Percentiles rank a stretch among this genome's conserved stretches.
Conservation (phyloP, 2,113 vertebrate genomes). For the Petromus typicus region DNA sequence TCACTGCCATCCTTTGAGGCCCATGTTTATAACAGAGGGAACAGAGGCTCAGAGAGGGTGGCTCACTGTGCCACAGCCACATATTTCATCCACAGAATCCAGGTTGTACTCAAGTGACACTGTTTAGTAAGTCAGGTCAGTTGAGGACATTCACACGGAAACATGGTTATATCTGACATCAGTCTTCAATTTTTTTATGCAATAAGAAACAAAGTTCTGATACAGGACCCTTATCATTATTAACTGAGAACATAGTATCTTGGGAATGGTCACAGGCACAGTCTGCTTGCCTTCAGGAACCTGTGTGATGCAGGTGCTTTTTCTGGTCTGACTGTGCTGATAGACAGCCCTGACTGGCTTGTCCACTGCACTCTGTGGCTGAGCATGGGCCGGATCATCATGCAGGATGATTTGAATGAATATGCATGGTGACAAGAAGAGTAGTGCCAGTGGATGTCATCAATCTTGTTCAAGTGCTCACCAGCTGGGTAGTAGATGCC, state of each 20-base stretch:
- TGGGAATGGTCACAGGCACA: not conserved
- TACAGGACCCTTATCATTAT: accelerated
- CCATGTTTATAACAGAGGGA: not conserved
- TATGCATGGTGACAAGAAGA: not conserved
- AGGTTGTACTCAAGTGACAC: not conserved
- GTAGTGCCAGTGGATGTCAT: not conserved
- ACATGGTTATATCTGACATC: not conserved
- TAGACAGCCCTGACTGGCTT: not conserved
- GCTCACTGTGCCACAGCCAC: not conserved
- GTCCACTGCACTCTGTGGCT: not conserved
- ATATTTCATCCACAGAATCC: not conserved
- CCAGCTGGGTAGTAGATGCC: too few species aligned
- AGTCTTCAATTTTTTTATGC: not conserved
- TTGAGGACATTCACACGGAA: not conserved
- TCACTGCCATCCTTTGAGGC: not conserved
- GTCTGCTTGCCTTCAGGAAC: not conserved
- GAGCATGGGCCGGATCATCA: not conserved
- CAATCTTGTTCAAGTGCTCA: not conserved
- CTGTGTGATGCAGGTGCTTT: not conserved
- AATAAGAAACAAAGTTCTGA: not conserved
- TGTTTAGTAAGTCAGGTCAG: not conserved
- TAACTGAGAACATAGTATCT: not conserved
- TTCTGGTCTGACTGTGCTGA: not conserved
- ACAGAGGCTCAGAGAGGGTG: too few species aligned
- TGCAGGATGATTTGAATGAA: not conserved